A percentile compares a stretch with the other conserved stretches of the same genome.
These are phyloP conservation scores for Drosophila cyrtoloma DNA, from an alignment of 2,888 invertebrate species.

Conservation along the genomic window DNA sequence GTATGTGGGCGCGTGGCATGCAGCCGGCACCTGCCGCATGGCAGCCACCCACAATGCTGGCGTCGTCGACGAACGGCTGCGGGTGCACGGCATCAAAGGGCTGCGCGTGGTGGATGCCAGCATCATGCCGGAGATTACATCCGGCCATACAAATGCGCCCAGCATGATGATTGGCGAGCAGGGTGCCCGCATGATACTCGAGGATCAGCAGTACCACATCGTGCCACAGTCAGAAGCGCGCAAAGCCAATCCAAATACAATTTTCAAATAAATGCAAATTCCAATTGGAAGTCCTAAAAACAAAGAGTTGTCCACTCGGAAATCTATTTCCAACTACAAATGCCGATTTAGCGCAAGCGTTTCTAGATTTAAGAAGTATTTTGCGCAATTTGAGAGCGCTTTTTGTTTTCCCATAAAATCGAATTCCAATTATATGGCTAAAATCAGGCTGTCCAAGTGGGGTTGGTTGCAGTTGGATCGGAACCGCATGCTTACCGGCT, in stretches of 20 bases:
- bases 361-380: not conserved
- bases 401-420: not conserved
- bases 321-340: too few species aligned
- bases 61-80: constrained; percentile 86
- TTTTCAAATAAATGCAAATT: not conserved
- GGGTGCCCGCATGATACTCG: constrained; percentile 86
- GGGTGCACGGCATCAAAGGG: constrained; percentile 87
- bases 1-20: constrained; percentile 88
- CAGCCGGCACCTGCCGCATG: constrained; percentile 90
- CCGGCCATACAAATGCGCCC: constrained; percentile 93
- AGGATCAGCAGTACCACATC: constrained; percentile 41
- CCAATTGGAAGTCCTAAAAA: not conserved
- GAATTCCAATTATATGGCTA: too few species aligned
- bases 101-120: constrained; percentile 93
- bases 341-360: too few species aligned
- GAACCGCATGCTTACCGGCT: not conserved
- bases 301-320: too few species aligned
- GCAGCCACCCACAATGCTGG: constrained; percentile 86
- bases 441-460: too few species aligned
- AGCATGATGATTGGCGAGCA: constrained; percentile 95
- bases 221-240: not conserved
- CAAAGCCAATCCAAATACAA: not conserved
- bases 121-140: constrained; percentile 92
- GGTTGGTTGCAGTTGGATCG: too few species aligned
- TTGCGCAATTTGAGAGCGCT: not conserved